A percentile compares a stretch with the other conserved stretches of the same genome.
These are phyloP conservation scores for Orthonyx spaldingii DNA, from an alignment of 2,113 vertebrate genomes.

Conservation along the genomic window DNA sequence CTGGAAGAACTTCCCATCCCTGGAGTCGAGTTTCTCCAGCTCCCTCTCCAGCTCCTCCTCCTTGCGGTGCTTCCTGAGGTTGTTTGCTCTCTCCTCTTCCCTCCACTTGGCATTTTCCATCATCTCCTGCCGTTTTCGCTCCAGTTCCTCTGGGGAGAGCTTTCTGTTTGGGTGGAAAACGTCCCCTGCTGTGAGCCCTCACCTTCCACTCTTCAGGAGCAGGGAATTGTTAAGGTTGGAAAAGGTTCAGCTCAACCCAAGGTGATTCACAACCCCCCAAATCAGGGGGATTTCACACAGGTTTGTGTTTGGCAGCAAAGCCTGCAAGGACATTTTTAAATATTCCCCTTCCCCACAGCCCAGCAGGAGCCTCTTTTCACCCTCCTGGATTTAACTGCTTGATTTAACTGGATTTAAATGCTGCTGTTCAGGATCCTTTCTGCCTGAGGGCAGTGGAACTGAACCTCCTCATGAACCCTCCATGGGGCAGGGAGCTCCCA, in stretches of 20 bases:
- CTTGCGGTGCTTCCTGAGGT: constrained; percentile 78
- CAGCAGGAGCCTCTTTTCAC: background rate
- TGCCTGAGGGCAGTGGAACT: background rate
- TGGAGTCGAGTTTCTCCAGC: constrained; percentile 67
- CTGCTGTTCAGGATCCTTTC: background rate
- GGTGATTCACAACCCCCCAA: fast-evolving
- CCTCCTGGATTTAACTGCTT: background rate
- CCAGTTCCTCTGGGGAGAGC: constrained; percentile 85
- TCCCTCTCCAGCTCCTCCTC: constrained; percentile 83
- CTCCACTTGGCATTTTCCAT: constrained; percentile 88
- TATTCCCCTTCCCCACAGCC: background rate
- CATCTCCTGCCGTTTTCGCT: constrained; percentile 85
- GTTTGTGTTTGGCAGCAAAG: background rate
- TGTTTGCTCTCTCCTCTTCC: constrained; percentile 84
- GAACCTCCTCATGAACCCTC: background rate
- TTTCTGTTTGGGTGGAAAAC: constrained; percentile 70
- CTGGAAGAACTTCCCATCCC: constrained; percentile 87
- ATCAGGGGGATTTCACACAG: fast-evolving
- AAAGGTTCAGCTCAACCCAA: background rate
- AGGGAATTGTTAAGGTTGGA: background rate
- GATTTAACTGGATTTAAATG: background rate
- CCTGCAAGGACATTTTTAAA: background rate
- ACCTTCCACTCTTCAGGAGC: fast-evolving
- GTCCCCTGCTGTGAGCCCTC: background rate
- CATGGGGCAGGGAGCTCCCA: background rate